Percentiles rank a stretch among this genome's conserved stretches.
Evolutionary conservation across 37 sponge, comb jelly and placozoan genomes (phyloP).

Genomic region (Tethya wilhelma): DNA sequence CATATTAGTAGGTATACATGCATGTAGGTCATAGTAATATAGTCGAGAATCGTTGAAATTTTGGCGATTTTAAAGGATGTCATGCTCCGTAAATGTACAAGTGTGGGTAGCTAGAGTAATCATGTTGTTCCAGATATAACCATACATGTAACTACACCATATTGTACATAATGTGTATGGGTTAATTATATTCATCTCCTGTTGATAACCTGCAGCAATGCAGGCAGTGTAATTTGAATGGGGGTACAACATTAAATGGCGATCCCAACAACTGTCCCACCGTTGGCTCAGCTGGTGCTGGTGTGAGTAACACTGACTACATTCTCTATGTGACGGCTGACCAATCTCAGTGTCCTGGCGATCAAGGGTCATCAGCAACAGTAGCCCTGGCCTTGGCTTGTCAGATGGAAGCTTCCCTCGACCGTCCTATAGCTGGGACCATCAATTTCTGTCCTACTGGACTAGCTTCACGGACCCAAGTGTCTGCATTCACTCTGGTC

Average conservation of each 20-base stretch:
- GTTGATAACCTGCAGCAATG: too few species aligned
- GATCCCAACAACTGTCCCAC: not conserved
- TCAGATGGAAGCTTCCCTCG: slow-evolving; percentile 58
- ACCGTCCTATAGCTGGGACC: slow-evolving; percentile 84
- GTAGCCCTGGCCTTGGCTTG: slow-evolving; percentile 80
- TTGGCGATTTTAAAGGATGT: too few species aligned
- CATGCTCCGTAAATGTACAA: too few species aligned
- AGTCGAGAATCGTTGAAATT: too few species aligned
- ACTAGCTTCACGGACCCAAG: slow-evolving; percentile 10
- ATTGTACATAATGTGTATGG: too few species aligned
- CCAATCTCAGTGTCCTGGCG: slow-evolving; percentile 23
- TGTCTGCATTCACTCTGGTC: slow-evolving; percentile 37
- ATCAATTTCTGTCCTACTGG: slow-evolving; percentile 85
- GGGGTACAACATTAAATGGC: not conserved
- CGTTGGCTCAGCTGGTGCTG: slow-evolving; percentile 43
- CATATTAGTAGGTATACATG: too few species aligned
- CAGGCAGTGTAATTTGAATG: not conserved
- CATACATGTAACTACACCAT: too few species aligned
- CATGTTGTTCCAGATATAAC: too few species aligned
- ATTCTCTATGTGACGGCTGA: slow-evolving; percentile 79
- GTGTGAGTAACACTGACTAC: slow-evolving; percentile 76
- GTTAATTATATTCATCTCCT: too few species aligned
- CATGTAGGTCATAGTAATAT: too few species aligned
- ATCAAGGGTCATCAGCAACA: not conserved
- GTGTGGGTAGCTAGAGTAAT: too few species aligned